These are phyloP conservation scores for Melipona bicolor DNA, from an alignment of 2,888 invertebrate species.

Conservation along the genomic window DNA sequence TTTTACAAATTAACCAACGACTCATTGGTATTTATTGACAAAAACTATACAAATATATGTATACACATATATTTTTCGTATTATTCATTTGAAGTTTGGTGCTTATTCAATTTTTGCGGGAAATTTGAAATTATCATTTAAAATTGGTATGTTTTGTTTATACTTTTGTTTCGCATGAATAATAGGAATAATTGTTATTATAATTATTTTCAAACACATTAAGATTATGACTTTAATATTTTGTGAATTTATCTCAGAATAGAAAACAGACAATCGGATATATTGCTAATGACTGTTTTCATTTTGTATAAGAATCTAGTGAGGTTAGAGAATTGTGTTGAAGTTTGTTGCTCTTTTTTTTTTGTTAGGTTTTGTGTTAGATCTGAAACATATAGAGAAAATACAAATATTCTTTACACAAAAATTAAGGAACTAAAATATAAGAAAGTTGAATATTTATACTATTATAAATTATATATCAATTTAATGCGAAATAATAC, in stretches of 20 bases:
- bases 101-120: slow-evolving; percentile 18
- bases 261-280: background rate
- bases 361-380: background rate
- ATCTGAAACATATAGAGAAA: background rate
- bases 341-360: background rate
- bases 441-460: background rate
- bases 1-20: too few relatives aligned
- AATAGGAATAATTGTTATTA: background rate
- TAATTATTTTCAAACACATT: background rate
- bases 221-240: background rate
- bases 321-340: background rate
- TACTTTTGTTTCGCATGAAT: background rate
- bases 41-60: too few relatives aligned
- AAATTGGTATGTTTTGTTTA: background rate
- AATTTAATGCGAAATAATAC: background rate
- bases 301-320: background rate
- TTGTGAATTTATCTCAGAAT: background rate
- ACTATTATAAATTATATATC: background rate
- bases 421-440: background rate
- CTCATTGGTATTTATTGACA: background rate
- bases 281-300: slow-evolving; percentile 5
- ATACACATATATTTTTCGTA: background rate
- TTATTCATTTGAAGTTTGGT: slow-evolving; percentile 15
- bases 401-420: background rate
- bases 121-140: slow-evolving; percentile 11